These are phyloP conservation scores for Artibeus lituratus DNA, from an alignment of 2,797 vertebrate genomes.

Conservation along the genomic window DNA sequence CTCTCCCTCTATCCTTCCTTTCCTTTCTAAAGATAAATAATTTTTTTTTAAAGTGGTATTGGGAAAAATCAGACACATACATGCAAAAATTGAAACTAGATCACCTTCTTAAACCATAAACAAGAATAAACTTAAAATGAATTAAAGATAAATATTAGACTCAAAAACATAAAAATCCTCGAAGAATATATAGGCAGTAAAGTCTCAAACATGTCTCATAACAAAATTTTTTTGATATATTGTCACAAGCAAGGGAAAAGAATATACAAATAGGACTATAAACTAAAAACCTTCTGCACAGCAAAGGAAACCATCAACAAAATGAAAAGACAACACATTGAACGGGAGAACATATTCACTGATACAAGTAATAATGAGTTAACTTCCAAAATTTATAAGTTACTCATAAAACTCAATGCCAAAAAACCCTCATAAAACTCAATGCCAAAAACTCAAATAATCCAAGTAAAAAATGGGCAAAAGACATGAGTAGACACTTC, in stretches of 20 bases:
- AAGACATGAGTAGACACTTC: not conserved
- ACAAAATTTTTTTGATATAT: not conserved
- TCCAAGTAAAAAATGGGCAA: not conserved
- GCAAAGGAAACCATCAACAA: not conserved
- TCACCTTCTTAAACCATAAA: not conserved
- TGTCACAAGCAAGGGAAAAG: not conserved
- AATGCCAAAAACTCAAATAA: not conserved
- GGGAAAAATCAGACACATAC: not conserved
- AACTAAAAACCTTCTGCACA: not conserved
- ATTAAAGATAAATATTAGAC: not conserved
- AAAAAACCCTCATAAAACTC: not conserved
- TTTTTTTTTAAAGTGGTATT: too few relatives aligned
- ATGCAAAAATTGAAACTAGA: not conserved
- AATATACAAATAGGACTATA: not conserved
- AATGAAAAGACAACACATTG: not conserved
- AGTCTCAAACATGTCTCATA: not conserved
- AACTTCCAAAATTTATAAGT: not conserved
- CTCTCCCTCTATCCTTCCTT: too few relatives aligned
- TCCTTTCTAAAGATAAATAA: too few relatives aligned
- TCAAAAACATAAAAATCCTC: not conserved
- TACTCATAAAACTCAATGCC: not conserved
- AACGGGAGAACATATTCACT: not conserved
- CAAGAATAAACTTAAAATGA: not conserved
- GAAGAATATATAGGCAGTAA: not conserved
- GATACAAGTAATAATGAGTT: not conserved